Base-by-base conservation (phyloP, 2,113 vertebrate species). In the Triplophysa tibetana region DNA sequence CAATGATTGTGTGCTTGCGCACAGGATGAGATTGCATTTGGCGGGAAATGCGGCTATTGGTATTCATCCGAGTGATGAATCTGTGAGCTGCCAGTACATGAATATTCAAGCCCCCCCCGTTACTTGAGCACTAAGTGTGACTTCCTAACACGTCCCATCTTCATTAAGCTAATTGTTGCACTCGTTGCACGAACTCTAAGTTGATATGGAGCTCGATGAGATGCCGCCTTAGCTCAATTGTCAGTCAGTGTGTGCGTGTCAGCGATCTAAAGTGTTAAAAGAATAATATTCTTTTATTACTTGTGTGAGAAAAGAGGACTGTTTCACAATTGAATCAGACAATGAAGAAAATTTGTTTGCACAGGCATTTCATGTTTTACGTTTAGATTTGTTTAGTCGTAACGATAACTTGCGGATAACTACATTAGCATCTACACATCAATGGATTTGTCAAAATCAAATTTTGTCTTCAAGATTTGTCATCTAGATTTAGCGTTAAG, bases 101-200 rank as follows among this genome's bases (percentile, higher is more conserved):
- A 91, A 93, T 92, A 92, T 92, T 92, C 90, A 92, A 86, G 9
- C 6, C 79, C 77, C 82, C 80, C 81, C 86, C 88, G 89, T 87
- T 87, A 88, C 87, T 88, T 87, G 87, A 89, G 91, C 87, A 89
- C 89, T 89, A 88, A 88, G 85, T 91, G 89, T 90, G 91, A 91
- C 89, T 88, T 82, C 77, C 74, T 63, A 79, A 80, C 84, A 86
- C 84, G 81, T 82, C 85, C 86, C 86, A 84, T 85, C 88, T 87
- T 91, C 89, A 91, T 93, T 92, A 90, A 79, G 82, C 87, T 93
- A 93, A 93, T 92, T 93, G 89, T 86, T 87, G 70, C 69, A 68
- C 82, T 87, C 79, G 70, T 89, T 87, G 86, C 84, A 70, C 52
- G 73, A 85, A 85, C 86, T 89, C 84, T 78, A 81, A 81, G 84